Evolutionary conservation across 2,797 vertebrate genomes (phyloP), one percentile per base, ranked within the genome.

Genomic region (Dromococcyx pavoninus): DNA sequence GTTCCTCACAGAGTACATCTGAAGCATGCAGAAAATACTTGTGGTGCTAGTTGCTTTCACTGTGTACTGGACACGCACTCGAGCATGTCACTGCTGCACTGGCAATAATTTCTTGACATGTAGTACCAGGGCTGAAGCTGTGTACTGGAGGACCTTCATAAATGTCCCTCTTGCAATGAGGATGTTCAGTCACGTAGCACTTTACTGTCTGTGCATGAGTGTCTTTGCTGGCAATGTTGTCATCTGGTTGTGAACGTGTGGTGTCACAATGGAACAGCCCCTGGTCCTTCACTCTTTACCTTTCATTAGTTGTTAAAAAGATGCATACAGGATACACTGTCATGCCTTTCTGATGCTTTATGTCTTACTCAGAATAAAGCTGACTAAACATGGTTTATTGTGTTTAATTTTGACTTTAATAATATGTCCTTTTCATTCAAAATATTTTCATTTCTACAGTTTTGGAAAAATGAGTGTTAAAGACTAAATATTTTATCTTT

Each of bases 41-140:
- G 0, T 17, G 25, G 11, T 30, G 7, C 3, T 80, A 35, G 76
- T 54, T 91, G 70, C 30, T 21, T 3, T 79, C 0, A 0, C 8
- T 56, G 4, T 28, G 18, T 61, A 9, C 53, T 88, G 76, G 16
- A 6, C 27, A 23, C n/a, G 12, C 25, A 21, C 25, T 69, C 1
- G 2, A 6, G 9, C 11, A 3, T 37, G 17, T 27, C 28, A 30
- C 10, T 50, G 13, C 21, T 33, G 9, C 30, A 23, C n/a, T 76
- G 62, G 37, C 11, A 53, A 41, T n/a, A 3, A 0, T 66, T 70
- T 66, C 56, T 35, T 58, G 27, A 61, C 24, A 32, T 3, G 2
- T 10, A 41, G 6, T 9, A 37, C 6, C 14, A 33, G 8, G 32
- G 13, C 6, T 48, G 46, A 48, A 48, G 46, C 22, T 48, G 10